Percentiles rank a stretch among this genome's conserved stretches.
Evolutionary conservation across 92 coral and sea anemone species (phyloP).

Genomic region (Paragorgia papillata): DNA sequence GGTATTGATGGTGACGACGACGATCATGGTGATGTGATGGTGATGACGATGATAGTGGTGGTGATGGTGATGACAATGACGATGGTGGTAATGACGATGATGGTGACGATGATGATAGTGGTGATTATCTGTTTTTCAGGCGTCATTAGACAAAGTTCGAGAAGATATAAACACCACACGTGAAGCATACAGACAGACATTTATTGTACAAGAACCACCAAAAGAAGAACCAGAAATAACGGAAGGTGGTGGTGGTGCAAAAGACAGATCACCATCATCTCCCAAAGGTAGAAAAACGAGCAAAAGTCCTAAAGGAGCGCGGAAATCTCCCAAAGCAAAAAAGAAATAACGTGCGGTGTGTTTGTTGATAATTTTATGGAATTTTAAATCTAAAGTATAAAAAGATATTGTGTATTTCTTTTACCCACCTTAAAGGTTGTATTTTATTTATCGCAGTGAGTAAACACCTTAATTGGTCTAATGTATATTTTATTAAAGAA

Average conservation of each 20-base stretch:
- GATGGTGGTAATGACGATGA: too few relatives aligned
- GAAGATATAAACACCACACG: constrained; percentile 82
- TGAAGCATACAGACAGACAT: constrained; percentile 92
- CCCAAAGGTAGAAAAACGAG: constrained; percentile 77
- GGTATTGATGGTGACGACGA: background rate
- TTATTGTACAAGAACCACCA: constrained; percentile 84
- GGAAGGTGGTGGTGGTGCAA: constrained; percentile 30
- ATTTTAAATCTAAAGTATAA: background rate
- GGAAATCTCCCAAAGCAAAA: constrained; percentile 86
- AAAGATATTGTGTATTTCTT: background rate
- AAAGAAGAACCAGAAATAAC: constrained; percentile 74
- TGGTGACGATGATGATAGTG: too few relatives aligned
- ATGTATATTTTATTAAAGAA: too few relatives aligned
- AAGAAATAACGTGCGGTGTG: constrained; percentile 57
- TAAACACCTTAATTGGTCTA: too few relatives aligned
- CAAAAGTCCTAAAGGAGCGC: constrained; percentile 85
- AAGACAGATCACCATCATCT: constrained; percentile 88
- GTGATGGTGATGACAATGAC: too few relatives aligned
- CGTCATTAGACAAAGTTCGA: constrained; percentile 88
- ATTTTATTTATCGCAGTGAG: background rate
- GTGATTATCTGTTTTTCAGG: constrained; percentile 49
- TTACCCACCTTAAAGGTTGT: background rate
- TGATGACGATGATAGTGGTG: too few relatives aligned
- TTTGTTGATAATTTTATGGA: background rate
- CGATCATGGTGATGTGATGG: too few relatives aligned